Percentiles rank a stretch among this genome's conserved stretches.
These are phyloP conservation scores for Falco rusticolus DNA, from an alignment of 2,797 vertebrate genomes.

Conservation along the genomic window DNA sequence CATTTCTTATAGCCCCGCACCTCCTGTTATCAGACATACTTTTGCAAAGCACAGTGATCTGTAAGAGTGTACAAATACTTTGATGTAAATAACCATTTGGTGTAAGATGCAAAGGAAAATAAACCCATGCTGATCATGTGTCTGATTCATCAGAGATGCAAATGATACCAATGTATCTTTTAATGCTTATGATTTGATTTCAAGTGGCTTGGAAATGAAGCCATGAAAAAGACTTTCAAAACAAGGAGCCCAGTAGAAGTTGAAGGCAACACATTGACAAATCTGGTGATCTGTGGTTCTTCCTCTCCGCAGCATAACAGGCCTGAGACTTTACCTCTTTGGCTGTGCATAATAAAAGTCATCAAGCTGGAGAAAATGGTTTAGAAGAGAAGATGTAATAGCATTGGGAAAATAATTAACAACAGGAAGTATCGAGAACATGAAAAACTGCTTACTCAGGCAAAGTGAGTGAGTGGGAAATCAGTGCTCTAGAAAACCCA, in stretches of 20 bases:
- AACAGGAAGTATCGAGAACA: not conserved
- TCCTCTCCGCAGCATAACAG: not conserved
- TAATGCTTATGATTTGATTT: not conserved
- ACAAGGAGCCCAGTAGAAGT: not conserved
- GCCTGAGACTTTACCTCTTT: not conserved
- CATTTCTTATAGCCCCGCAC: not conserved
- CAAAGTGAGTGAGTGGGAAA: not conserved
- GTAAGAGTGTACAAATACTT: not conserved
- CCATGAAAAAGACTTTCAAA: not conserved
- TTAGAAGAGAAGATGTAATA: not conserved
- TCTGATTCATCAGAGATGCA: not conserved
- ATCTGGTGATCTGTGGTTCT: not conserved
- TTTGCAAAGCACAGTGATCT: not conserved
- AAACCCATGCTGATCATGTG: not conserved
- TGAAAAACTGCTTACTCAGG: not conserved
- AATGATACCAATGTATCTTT: not conserved
- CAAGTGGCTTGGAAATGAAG: not conserved
- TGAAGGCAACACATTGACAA: not conserved
- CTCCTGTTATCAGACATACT: not conserved
- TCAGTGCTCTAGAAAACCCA: not conserved
- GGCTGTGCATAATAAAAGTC: not conserved
- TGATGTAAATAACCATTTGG: not conserved
- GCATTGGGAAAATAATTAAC: not conserved
- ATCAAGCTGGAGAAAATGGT: not conserved
- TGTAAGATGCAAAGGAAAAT: not conserved